phyloP scores from a whole-genome alignment of 1,140 invertebrate genomes.

The Hydropsyche tenuis region DNA sequence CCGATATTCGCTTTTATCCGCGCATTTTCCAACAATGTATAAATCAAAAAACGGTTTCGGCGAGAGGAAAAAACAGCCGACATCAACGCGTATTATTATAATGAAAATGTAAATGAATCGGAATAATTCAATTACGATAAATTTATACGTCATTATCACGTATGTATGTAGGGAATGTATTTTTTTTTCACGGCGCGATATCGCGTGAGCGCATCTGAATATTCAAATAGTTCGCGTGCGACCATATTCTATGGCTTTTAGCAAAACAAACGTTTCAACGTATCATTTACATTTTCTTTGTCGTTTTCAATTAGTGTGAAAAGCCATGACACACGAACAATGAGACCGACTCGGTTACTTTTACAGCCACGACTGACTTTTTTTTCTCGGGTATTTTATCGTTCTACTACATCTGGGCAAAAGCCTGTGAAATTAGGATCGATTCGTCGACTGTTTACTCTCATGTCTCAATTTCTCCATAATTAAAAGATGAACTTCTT shows the following conservation, averaged over 20 bases:
- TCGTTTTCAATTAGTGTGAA: slow-evolving; percentile 30
- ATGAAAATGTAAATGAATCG: too few relatives aligned
- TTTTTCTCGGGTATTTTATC: not conserved
- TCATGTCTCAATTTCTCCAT: too few relatives aligned
- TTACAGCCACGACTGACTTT: not conserved
- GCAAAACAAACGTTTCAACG: slow-evolving; percentile 5
- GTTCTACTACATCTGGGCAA: not conserved
- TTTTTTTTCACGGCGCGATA: not conserved
- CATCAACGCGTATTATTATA: too few relatives aligned
- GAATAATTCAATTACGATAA: too few relatives aligned
- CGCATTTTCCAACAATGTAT: too few relatives aligned
- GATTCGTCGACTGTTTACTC: not conserved
- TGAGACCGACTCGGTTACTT: not conserved
- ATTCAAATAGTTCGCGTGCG: slow-evolving; percentile 14
- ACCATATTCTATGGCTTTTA: not conserved
- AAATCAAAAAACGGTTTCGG: too few relatives aligned
- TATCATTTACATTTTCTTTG: slow-evolving; percentile 26
- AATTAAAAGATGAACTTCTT: too few relatives aligned
- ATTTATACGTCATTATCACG: too few relatives aligned
- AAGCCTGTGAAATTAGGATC: not conserved
- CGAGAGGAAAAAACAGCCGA: too few relatives aligned
- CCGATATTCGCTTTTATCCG: too few relatives aligned
- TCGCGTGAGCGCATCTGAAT: slow-evolving; percentile 1
- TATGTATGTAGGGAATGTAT: not conserved
- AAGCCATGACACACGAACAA: slow-evolving; percentile 20